phyloP scores from a whole-genome alignment of 2,797 vertebrate genomes.

The Geotrypetes seraphini region DNA sequence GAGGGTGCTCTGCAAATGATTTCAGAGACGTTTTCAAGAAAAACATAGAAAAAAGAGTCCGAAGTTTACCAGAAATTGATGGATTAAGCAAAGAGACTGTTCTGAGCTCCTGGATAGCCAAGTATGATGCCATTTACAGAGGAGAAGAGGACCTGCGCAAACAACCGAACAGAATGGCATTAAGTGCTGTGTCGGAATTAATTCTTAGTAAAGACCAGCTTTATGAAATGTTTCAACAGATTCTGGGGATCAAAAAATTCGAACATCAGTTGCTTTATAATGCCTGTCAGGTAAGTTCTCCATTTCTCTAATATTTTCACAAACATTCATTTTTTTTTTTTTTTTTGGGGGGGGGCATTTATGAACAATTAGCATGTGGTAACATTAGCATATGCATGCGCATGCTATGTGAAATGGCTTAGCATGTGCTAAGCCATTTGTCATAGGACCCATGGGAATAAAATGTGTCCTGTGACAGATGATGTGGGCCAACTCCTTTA shows the following conservation, averaged over 20 bases:
- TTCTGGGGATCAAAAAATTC: constrained; percentile 76
- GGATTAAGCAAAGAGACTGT: constrained; percentile 83
- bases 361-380: no score
- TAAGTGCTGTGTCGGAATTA: constrained; percentile 74
- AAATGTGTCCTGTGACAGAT: no score
- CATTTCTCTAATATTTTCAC: no score
- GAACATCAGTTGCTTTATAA: constrained; percentile 82
- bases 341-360: no score
- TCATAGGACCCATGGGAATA: no score
- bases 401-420: no score
- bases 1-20: constrained; percentile 76
- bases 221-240: constrained; percentile 86
- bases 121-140: constrained; percentile 73
- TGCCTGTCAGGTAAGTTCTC: constrained; percentile 70
- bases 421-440: no score
- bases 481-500: no score
- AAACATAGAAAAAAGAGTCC: constrained; percentile 76
- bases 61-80: constrained; percentile 77
- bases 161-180: constrained; percentile 59
- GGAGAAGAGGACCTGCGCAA: constrained; percentile 75
- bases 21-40: constrained; percentile 83
- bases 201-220: constrained; percentile 84
- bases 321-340: no score
- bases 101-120: constrained; percentile 79
- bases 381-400: no score